Conservation (phyloP, 1,140 invertebrate genomes). For the Onthophagus taurus region DNA sequence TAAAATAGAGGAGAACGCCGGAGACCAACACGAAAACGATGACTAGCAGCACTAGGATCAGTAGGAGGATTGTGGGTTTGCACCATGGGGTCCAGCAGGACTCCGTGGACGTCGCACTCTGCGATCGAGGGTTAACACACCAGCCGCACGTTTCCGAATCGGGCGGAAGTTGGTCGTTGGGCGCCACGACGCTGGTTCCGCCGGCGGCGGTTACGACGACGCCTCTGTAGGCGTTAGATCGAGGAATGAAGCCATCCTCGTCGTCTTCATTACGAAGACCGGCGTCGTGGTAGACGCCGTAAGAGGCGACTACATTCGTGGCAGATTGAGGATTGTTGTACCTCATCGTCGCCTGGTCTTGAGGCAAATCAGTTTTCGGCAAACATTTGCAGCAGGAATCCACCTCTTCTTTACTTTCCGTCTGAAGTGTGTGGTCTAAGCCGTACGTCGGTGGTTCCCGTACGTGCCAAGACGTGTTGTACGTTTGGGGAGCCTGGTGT, state of each 20-base stretch:
- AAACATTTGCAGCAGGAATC: constrained; percentile 17
- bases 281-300: constrained; percentile 43
- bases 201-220: constrained; percentile 45
- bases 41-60: constrained; percentile 39
- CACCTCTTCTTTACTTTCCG: constrained; percentile 12
- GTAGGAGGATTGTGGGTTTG: constrained; percentile 37
- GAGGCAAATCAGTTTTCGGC: constrained; percentile 9
- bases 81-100: constrained; percentile 36
- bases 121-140: constrained; percentile 13
- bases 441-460: constrained; percentile 16
- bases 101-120: constrained; percentile 16
- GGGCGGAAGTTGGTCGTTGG: constrained; percentile 10
- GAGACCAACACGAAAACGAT: constrained; percentile 41
- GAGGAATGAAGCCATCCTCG: constrained; percentile 41
- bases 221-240: constrained; percentile 41
- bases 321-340: constrained; percentile 24
- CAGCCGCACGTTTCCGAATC: constrained; percentile 21
- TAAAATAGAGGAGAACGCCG: constrained; percentile 42
- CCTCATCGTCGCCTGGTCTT: constrained; percentile 16
- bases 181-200: constrained; percentile 37
- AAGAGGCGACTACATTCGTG: constrained; percentile 33
- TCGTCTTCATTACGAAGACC: constrained; percentile 38
- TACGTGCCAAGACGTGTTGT: constrained; percentile 22
- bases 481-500: constrained; percentile 18
- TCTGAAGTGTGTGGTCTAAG: constrained; percentile 2